A percentile compares a stretch with the other conserved stretches of the same genome.
Evolutionary conservation across 2,797 vertebrate species (phyloP).

Genomic region (Myotis planiceps): DNA sequence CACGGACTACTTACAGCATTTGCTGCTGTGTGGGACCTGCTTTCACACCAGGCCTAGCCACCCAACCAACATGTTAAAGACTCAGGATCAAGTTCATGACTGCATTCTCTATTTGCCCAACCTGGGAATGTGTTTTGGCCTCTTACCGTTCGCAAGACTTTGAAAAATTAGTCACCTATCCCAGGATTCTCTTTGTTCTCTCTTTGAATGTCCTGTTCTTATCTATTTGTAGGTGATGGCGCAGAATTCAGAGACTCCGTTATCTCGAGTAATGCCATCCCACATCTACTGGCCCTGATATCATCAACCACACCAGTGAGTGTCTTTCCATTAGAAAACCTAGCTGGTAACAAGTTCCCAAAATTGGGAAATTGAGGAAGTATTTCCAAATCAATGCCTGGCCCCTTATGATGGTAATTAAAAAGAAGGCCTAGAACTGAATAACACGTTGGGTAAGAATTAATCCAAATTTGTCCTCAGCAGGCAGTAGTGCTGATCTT

Average conservation of each 20-base stretch:
- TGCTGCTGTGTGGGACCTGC: neutral
- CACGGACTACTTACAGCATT: neutral
- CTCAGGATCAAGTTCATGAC: neutral
- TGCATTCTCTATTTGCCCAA: neutral
- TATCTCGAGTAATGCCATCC: constrained; percentile 89
- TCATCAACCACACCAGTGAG: constrained; percentile 91
- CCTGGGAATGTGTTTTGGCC: neutral
- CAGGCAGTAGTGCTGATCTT: neutral
- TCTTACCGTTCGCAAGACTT: neutral
- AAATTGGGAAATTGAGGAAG: neutral
- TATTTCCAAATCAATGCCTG: neutral
- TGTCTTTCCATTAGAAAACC: constrained; percentile 43
- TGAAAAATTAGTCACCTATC: neutral
- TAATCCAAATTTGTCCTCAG: neutral
- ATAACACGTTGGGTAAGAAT: neutral
- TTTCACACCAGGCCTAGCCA: neutral
- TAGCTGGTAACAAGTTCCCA: neutral
- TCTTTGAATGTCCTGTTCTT: neutral
- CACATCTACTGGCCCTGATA: constrained; percentile 90
- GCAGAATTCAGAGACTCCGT: constrained; percentile 91
- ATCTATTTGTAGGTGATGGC: constrained; percentile 86
- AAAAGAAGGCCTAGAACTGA: neutral
- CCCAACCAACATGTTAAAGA: neutral
- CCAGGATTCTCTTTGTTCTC: neutral
- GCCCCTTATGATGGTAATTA: neutral